Percentiles rank a stretch among this genome's conserved stretches.
Evolutionary conservation across 2,797 vertebrate species (phyloP).

Genomic region (Chromis chromis): DNA sequence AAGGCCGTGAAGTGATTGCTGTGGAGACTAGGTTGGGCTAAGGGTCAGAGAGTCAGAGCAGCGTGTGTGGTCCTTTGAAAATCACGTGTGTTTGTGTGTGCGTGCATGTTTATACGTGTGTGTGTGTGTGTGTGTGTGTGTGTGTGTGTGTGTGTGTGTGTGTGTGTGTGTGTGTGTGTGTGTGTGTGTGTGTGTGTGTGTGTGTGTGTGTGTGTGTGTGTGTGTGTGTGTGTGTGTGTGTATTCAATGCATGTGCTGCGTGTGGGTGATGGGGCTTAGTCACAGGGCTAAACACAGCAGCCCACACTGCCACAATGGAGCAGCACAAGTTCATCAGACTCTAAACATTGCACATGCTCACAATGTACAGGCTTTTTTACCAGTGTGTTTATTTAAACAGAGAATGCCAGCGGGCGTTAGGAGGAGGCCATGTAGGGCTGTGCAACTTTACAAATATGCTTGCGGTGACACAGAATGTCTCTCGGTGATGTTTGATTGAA

Average conservation of each 20-base stretch:
- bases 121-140: slow-evolving; percentile 48
- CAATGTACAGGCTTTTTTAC: slow-evolving; percentile 24
- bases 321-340: slow-evolving; percentile 53
- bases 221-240: slow-evolving; percentile 49
- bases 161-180: slow-evolving; percentile 37
- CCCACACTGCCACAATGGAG: slow-evolving; percentile 68
- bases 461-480: slow-evolving; percentile 19
- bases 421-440: slow-evolving; percentile 2
- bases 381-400: slow-evolving; percentile 60
- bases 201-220: slow-evolving; percentile 42
- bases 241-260: slow-evolving; percentile 56
- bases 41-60: slow-evolving; percentile 66
- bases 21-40: slow-evolving; percentile 32
- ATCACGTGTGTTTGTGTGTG: slow-evolving; percentile 53
- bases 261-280: slow-evolving; percentile 71
- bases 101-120: slow-evolving; percentile 35
- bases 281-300: slow-evolving; percentile 73
- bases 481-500: slow-evolving; percentile 6
- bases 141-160: slow-evolving; percentile 51
- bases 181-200: slow-evolving; percentile 45
- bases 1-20: slow-evolving; percentile 58
- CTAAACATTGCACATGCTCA: slow-evolving; percentile 50
- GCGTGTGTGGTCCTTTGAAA: slow-evolving; percentile 75
- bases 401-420: slow-evolving; percentile 22
- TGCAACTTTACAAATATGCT: slow-evolving; percentile 32